Evolutionary conservation across 2,797 vertebrate species (phyloP).

Genomic region (Malacoctenus gilli): DNA sequence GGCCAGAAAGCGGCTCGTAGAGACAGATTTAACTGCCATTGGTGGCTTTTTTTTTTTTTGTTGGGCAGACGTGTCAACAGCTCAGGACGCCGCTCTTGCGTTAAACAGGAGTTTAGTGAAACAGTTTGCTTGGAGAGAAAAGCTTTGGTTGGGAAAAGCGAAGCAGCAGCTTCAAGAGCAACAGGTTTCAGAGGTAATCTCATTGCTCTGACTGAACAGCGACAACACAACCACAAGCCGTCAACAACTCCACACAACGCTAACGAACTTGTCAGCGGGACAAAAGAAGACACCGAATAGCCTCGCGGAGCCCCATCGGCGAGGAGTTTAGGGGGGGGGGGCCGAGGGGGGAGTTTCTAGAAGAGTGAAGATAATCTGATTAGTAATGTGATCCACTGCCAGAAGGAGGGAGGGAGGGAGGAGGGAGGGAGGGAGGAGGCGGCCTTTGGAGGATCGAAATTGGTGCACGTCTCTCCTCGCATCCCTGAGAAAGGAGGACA

Average conservation of each 20-base stretch:
- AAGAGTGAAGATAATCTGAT: slow-evolving; percentile 64
- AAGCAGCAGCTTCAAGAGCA: too few relatives aligned
- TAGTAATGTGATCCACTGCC: slow-evolving; percentile 58
- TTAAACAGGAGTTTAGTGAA: too few relatives aligned
- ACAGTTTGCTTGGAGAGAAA: too few relatives aligned
- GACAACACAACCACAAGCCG: too few relatives aligned
- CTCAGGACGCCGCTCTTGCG: too few relatives aligned
- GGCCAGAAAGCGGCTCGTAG: too few relatives aligned
- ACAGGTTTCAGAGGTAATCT: too few relatives aligned
- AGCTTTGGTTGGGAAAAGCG: too few relatives aligned
- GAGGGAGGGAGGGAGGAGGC: slow-evolving; percentile 14
- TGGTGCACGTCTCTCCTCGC: slow-evolving; percentile 30
- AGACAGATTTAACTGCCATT: too few relatives aligned
- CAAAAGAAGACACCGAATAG: slow-evolving; percentile 15
- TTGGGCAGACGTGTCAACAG: too few relatives aligned
- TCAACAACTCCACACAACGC: slow-evolving; percentile 16
- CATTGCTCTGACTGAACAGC: too few relatives aligned
- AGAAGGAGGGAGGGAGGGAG: slow-evolving; percentile 21
- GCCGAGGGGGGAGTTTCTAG: slow-evolving; percentile 28
- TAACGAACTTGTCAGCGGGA: slow-evolving; percentile 21
- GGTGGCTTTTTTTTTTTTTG: too few relatives aligned
- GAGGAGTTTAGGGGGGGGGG: slow-evolving; percentile 12
- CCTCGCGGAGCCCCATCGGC: slow-evolving; percentile 28
- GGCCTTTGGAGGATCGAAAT: slow-evolving; percentile 37
- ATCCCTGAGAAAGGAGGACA: slow-evolving; percentile 34